Evolutionary conservation across 2,113 vertebrate species (phyloP).

Genomic region (Coregonus clupeaformis): DNA sequence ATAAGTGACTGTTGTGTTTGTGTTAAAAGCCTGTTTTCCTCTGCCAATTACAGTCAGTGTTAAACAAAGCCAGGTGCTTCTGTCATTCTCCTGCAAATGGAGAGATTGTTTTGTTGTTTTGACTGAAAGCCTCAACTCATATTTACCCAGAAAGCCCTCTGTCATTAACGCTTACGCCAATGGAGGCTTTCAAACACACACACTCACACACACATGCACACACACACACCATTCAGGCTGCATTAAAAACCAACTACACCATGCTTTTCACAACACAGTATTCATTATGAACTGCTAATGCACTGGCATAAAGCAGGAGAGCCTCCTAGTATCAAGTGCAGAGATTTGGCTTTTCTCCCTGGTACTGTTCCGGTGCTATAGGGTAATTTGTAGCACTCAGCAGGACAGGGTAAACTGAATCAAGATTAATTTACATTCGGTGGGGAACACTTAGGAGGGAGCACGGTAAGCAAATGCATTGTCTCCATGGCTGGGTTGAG

Average conservation of each 20-base stretch:
- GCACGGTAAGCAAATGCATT: conserved; percentile 94
- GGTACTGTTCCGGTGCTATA: conserved; percentile 98
- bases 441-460: conserved; percentile 96
- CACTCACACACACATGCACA: conserved; percentile 42
- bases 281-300: conserved; percentile 97
- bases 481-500: conserved; percentile 93
- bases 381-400: conserved; percentile 99
- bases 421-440: conserved; percentile 99
- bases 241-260: conserved; percentile 98
- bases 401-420: conserved; percentile 99
- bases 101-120: conserved; percentile 84
- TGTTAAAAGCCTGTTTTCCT: conserved; percentile 97
- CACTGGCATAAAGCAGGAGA: conserved; percentile 97
- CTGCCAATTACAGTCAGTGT: conserved; percentile 94
- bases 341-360: conserved; percentile 93
- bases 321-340: conserved; percentile 93
- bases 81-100: conserved; percentile 97
- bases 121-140: conserved; percentile 87
- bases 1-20: conserved; percentile 81
- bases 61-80: conserved; percentile 94
- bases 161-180: conserved; percentile 87
- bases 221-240: conserved; percentile 90
- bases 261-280: conserved; percentile 97
- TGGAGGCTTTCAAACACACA: not conserved
- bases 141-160: conserved; percentile 91